phyloP scores from a whole-genome alignment of 92 coral and sea anemone genomes.

The Anthopleura xanthogrammica region DNA sequence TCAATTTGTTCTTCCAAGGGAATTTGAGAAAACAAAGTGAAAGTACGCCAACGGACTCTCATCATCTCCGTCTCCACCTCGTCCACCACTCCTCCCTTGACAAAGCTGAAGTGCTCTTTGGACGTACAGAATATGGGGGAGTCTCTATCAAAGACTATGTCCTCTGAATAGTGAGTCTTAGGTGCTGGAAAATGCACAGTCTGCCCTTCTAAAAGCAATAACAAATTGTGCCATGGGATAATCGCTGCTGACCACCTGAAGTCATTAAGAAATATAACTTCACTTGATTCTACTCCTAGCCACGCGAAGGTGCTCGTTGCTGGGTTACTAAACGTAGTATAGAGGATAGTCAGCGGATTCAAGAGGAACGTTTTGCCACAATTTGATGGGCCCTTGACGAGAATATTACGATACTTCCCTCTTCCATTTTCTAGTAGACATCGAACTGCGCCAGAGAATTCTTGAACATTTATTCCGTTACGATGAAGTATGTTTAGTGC shows the following conservation, averaged over 20 bases:
- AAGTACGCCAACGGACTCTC: constrained; percentile 24
- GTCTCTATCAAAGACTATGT: constrained; percentile 42
- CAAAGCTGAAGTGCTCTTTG: constrained; percentile 23
- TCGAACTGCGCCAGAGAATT: no score
- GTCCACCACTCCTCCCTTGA: constrained; percentile 30
- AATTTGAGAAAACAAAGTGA: constrained; percentile 16
- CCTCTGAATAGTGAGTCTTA: constrained; percentile 32
- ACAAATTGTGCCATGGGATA: constrained; percentile 39
- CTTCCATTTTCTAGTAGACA: no score
- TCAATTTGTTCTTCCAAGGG: constrained; percentile 12
- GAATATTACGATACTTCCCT: no score
- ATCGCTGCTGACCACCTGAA: constrained; percentile 42
- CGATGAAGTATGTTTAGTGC: no score
- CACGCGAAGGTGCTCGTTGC: constrained; percentile 51
- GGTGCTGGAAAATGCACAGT: constrained; percentile 43
- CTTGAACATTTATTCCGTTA: no score
- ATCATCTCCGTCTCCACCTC: constrained; percentile 39
- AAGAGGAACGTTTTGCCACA: constrained; percentile 56
- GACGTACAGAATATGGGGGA: constrained; percentile 38
- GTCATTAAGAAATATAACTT: constrained; percentile 40
- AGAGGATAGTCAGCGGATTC: constrained; percentile 36
- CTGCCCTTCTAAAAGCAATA: constrained; percentile 43
- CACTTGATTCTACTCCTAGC: constrained; percentile 39
- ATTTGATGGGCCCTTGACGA: constrained; percentile 45
- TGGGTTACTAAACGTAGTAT: constrained; percentile 45